These are phyloP conservation scores for Chauna torquata DNA, from an alignment of 2,113 vertebrate genomes.

Conservation along the genomic window DNA sequence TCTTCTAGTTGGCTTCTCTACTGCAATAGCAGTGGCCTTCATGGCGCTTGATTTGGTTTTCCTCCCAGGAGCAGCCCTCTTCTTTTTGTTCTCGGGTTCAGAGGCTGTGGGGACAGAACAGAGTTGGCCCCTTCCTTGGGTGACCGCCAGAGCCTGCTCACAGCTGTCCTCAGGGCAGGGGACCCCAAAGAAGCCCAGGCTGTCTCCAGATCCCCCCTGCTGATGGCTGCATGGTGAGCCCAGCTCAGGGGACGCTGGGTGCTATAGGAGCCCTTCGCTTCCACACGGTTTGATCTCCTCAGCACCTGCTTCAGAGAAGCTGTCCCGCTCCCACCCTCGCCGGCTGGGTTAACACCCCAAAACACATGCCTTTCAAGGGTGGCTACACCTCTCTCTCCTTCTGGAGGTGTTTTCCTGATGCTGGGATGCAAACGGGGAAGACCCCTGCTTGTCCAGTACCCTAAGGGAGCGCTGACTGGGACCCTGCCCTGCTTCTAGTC, in stretches of 20 bases:
- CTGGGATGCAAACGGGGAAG: background rate
- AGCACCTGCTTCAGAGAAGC: background rate
- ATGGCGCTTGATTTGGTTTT: background rate
- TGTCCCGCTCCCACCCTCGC: background rate
- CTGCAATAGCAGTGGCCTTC: background rate
- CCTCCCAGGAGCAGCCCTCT: background rate
- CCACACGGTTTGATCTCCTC: background rate
- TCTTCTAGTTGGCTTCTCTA: constrained; percentile 23
- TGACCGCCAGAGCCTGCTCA: background rate
- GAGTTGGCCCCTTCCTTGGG: background rate
- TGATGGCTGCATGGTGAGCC: background rate
- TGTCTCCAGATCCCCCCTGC: background rate
- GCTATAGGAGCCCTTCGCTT: background rate
- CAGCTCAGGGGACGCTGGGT: background rate
- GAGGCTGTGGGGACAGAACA: background rate
- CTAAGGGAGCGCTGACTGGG: background rate
- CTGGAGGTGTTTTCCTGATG: background rate
- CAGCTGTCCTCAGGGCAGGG: background rate
- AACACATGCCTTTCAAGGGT: background rate
- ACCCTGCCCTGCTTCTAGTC: background rate
- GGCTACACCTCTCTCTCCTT: background rate
- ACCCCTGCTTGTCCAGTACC: background rate
- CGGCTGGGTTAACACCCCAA: background rate
- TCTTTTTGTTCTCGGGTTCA: background rate
- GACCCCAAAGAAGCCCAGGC: background rate